A percentile compares a stretch with the other conserved stretches of the same genome.
Evolutionary conservation across 2,113 vertebrate genomes (phyloP).

Genomic region (Ondatra zibethicus): DNA sequence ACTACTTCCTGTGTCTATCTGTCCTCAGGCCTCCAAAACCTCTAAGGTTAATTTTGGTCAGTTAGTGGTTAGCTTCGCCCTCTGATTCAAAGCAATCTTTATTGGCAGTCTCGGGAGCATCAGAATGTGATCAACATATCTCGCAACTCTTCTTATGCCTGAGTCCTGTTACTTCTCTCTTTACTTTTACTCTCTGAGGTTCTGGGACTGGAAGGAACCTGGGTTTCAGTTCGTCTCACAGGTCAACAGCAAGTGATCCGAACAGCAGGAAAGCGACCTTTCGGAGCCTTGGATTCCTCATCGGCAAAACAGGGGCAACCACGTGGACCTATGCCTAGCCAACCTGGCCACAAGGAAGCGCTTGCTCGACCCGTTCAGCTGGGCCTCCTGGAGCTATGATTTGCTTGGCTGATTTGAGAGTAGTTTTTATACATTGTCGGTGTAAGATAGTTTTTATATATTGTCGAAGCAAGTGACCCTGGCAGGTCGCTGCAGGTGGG

Average conservation of each 20-base stretch:
- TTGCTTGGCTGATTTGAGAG: not conserved
- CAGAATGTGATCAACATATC: not conserved
- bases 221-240: not conserved
- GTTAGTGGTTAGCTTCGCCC: not conserved
- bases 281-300: not conserved
- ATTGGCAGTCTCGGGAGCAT: not conserved
- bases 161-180: not conserved
- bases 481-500: too few species aligned
- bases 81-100: not conserved
- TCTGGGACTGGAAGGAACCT: not conserved
- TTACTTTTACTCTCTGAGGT: not conserved
- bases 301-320: not conserved
- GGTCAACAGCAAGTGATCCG: not conserved
- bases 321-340: not conserved
- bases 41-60: not conserved
- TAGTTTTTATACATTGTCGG: not conserved
- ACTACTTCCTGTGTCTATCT: not conserved
- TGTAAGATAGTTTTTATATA: not conserved
- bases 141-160: accelerated
- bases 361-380: not conserved
- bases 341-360: not conserved
- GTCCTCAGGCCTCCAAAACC: not conserved
- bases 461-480: not conserved
- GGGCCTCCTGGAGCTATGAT: not conserved
- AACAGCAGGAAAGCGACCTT: not conserved